phyloP scores from a whole-genome alignment of 1,140 invertebrate genomes.

The Drosophila pallidifrons region DNA sequence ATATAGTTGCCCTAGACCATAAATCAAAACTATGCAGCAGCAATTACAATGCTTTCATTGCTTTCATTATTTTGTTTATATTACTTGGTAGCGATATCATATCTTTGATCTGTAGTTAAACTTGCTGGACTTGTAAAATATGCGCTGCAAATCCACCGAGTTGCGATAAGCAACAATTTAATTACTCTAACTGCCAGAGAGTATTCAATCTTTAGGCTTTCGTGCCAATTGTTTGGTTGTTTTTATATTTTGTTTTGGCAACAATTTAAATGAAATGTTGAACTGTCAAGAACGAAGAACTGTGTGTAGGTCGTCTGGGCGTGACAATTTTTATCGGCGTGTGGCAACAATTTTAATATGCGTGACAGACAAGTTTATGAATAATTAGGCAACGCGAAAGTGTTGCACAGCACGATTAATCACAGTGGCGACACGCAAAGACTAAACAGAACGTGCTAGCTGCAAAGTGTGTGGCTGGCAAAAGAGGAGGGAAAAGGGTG shows the following conservation, averaged over 20 bases:
- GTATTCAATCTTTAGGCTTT: constrained; percentile 8
- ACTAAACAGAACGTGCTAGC: constrained; percentile 20
- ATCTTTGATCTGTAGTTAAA: no score
- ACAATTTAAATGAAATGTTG: constrained; percentile 58
- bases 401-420: constrained; percentile 66
- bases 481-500: neutral
- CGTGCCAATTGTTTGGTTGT: constrained; percentile 4
- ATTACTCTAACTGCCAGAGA: neutral
- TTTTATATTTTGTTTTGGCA: constrained; percentile 21
- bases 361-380: constrained; percentile 70
- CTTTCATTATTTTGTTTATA: neutral
- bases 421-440: constrained; percentile 34
- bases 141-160: neutral
- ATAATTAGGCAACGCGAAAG: constrained; percentile 65
- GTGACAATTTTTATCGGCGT: constrained; percentile 54
- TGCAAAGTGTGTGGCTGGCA: neutral
- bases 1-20: no score
- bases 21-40: no score
- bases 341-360: constrained; percentile 68
- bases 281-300: constrained; percentile 47
- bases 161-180: constrained; percentile 3
- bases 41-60: neutral
- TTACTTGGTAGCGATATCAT: neutral
- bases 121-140: neutral
- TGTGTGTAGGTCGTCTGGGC: constrained; percentile 27